A percentile compares a stretch with the other conserved stretches of the same genome.
phyloP scores from a whole-genome alignment of 1,140 invertebrate species.

The Ceratina calcarata region DNA sequence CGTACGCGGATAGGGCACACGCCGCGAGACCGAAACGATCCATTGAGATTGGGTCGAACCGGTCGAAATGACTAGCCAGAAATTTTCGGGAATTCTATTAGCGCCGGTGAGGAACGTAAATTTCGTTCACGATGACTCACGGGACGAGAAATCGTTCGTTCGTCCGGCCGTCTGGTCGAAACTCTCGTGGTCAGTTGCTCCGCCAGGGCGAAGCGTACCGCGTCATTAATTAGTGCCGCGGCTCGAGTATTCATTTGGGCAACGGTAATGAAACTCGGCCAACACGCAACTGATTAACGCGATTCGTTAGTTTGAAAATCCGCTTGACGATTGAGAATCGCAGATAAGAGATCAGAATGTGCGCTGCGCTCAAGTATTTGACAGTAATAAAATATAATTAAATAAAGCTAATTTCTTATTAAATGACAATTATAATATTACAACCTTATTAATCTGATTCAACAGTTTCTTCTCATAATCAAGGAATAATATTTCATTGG shows the following conservation, averaged over 20 bases:
- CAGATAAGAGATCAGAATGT: not conserved
- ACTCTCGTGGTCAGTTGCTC: constrained; percentile 25
- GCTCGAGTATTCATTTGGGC: constrained; percentile 66
- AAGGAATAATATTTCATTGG: too few species aligned
- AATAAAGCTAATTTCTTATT: too few species aligned
- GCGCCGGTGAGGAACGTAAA: constrained; percentile 20
- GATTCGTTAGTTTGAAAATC: constrained; percentile 27
- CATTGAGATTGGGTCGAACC: too few species aligned
- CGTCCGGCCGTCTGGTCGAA: not conserved
- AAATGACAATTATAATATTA: too few species aligned
- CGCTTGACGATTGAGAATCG: constrained; percentile 5
- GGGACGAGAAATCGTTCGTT: constrained; percentile 47
- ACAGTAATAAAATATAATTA: too few species aligned
- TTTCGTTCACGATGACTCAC: constrained; percentile 52
- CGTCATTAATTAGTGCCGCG: constrained; percentile 70
- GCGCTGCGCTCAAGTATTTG: too few species aligned
- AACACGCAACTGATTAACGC: constrained; percentile 55
- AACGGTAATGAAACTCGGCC: constrained; percentile 66
- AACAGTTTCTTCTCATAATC: too few species aligned
- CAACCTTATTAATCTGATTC: too few species aligned
- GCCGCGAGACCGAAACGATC: not conserved
- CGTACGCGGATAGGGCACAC: not conserved
- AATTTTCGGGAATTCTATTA: constrained; percentile 45
- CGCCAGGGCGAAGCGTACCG: constrained; percentile 53
- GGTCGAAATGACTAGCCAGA: constrained; percentile 17